phyloP scores from a whole-genome alignment of 2,888 invertebrate genomes.

The Trissolcus brochymenae region DNA sequence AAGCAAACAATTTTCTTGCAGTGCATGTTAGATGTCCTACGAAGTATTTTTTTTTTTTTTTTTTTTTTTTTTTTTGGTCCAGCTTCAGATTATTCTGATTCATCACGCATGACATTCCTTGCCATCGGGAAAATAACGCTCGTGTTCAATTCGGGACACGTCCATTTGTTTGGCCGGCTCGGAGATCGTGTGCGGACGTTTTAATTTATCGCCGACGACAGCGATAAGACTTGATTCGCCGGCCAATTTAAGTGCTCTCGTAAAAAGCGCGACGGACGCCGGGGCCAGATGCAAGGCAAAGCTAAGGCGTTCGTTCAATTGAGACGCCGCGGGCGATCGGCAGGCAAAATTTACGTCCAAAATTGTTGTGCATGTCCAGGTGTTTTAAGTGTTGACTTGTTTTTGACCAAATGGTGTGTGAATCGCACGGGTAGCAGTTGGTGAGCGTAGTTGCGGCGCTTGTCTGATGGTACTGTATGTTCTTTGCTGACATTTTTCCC shows the following conservation, averaged over 20 bases:
- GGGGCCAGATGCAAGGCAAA: constrained; percentile 2
- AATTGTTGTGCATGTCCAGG: constrained; percentile 1
- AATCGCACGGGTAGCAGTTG: neutral
- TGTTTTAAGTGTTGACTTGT: constrained; percentile 14
- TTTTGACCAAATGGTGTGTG: constrained; percentile 22
- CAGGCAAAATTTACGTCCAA: constrained; percentile 12
- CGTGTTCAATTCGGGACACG: constrained; percentile 19
- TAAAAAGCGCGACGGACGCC: constrained; percentile 22
- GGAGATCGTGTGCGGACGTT: neutral
- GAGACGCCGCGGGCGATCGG: constrained; percentile 15
- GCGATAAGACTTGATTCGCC: constrained; percentile 12
- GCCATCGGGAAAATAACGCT: constrained; percentile 4
- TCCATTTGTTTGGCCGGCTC: constrained; percentile 21
- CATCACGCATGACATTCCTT: neutral
- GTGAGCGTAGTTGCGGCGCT: neutral
- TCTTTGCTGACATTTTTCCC: constrained; percentile 2
- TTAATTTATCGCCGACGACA: constrained; percentile 8
- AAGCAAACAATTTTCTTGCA: neutral
- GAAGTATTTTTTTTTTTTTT: too few relatives aligned
- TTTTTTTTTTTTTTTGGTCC: too few relatives aligned
- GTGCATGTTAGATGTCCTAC: neutral
- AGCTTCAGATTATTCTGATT: neutral
- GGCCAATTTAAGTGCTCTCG: constrained; percentile 20
- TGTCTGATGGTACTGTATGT: neutral
- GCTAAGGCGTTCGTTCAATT: constrained; percentile 24